Evolutionary conservation across 2,797 vertebrate species (phyloP), one percentile per base, ranked within the genome.

Genomic region (Fistularia commersonii): DNA sequence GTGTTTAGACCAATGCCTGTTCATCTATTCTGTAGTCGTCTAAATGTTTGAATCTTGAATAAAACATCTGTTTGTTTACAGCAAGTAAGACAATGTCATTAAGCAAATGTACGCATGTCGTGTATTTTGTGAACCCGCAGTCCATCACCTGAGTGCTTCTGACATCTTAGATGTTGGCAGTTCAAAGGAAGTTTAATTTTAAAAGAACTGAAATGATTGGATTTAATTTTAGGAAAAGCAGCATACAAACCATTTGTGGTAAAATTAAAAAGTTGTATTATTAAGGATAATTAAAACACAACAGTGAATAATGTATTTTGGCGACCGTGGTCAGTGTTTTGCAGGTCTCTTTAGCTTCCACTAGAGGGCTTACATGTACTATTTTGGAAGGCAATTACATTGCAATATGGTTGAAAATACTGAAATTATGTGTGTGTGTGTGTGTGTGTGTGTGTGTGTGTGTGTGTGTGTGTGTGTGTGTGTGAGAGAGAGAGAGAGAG

Each of bases 11-110:
- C 80, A 80, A 88, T 87, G 85, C 84, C 74, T 89, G 88, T 87
- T 88, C 84, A 84, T 82, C 79, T 80, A 79, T 77, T 85, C 78
- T 86, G 82, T 85, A 80, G 66, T 88, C 72, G 74, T 88, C 85
- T 86, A 74, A 82, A 77, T 89, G 86, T 87, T 23, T 82, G 70
- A 87, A 87, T 84, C 82, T 79, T 72, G 64, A 88, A 88, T 87
- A 90, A 87, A 85, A 84, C 61, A 72, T 59, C 65, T 77, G 69
- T 85, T 88, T 83, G 80, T 84, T 86, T 86, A 85, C 74, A 79
- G 65, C 70, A 78, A 67, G 51, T 72, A 55, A 50, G 41, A 66
- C 34, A 59, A 52, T 64, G 38, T 80, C 61, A 70, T 70, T 57
- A 56, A 74, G 31, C 33, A 31, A 33, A 54, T 37, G 8, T 44